phyloP scores from a whole-genome alignment of 2,113 vertebrate genomes.

The Colinus virginianus region DNA sequence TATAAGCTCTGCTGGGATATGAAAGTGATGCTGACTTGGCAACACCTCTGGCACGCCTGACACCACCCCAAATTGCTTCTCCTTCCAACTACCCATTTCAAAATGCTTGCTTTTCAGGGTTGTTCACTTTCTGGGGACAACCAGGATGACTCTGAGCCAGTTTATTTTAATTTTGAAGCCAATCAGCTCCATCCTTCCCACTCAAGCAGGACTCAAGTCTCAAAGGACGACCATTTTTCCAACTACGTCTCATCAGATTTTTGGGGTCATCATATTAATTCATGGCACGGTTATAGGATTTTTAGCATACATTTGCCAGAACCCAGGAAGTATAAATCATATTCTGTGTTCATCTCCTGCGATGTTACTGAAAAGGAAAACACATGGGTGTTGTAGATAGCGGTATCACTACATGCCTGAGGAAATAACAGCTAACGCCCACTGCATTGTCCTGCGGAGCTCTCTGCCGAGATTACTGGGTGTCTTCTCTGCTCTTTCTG shows the following conservation, averaged over 20 bases:
- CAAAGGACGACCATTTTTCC: not conserved
- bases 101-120: not conserved
- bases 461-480: conserved; percentile 3
- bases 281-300: not conserved
- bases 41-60: not conserved
- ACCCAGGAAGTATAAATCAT: conserved; percentile 11
- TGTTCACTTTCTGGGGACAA: not conserved
- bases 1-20: not conserved
- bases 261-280: conserved; percentile 21
- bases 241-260: not conserved
- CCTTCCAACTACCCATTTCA: not conserved
- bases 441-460: not conserved
- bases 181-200: not conserved
- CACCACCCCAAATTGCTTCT: not conserved
- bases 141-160: not conserved
- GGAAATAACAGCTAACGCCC: conserved; percentile 23
- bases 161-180: not conserved
- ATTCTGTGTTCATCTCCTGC: not conserved
- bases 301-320: not conserved
- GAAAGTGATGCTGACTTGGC: not conserved
- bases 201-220: not conserved
- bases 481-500: conserved; percentile 26
- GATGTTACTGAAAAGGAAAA: not conserved
- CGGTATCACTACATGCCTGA: not conserved
- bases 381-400: conserved; percentile 19